Conservation (phyloP, 2,113 vertebrate species). For the Paracanthobrama guichenoti region DNA sequence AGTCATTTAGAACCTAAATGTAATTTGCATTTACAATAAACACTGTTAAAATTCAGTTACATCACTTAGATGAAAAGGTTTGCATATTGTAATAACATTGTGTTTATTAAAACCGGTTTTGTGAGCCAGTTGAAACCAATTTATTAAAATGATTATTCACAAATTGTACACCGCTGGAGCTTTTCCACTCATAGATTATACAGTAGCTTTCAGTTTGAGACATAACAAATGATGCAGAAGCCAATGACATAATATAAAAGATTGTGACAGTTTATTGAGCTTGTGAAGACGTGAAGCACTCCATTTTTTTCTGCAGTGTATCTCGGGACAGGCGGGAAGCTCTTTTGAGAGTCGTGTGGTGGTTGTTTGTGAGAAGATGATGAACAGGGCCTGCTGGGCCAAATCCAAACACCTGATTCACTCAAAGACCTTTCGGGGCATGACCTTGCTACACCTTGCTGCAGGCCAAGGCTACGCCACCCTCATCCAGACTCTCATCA, state of each 20-base stretch:
- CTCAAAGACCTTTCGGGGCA: constrained; percentile 97
- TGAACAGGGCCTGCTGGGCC: constrained; percentile 98
- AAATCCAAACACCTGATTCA: constrained; percentile 99
- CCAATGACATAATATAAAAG: background rate
- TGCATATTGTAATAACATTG: background rate
- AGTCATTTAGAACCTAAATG: background rate
- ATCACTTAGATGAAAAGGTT: background rate
- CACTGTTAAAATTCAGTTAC: background rate
- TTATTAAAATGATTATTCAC: background rate
- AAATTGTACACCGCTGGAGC: background rate
- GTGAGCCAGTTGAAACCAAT: background rate
- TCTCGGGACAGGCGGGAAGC: constrained; percentile 85
- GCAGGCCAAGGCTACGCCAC: constrained; percentile 98
- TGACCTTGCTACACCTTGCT: constrained; percentile 96
- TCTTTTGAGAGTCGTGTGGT: constrained; percentile 98
- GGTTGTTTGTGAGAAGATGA: constrained; percentile 99
- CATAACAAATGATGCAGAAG: background rate
- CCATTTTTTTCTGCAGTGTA: constrained; percentile 70
- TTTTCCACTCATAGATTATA: background rate
- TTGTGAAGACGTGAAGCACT: background rate
- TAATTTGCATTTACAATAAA: constrained; percentile 4
- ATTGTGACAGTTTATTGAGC: background rate
- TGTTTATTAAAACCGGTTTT: background rate
- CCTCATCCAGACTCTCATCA: constrained; percentile 98
- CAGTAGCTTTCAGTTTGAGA: background rate